phyloP scores from a whole-genome alignment of 2,888 invertebrate genomes.

The Chloroclysta siterata region DNA sequence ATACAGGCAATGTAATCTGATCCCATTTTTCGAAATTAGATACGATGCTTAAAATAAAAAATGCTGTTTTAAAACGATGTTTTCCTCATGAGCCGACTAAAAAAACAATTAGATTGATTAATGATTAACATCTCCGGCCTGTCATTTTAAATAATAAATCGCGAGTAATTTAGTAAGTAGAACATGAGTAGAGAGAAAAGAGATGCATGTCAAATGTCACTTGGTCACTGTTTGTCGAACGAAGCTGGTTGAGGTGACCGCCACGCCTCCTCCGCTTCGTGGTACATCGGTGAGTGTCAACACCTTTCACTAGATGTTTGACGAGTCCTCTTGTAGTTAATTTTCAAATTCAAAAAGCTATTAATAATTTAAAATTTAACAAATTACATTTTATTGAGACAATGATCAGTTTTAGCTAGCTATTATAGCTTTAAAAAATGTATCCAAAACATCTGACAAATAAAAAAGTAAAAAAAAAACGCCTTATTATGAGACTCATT shows the following conservation, averaged over 20 bases:
- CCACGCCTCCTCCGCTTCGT: neutral
- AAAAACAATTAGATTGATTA: constrained; percentile 18
- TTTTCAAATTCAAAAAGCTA: no score
- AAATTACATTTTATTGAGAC: no score
- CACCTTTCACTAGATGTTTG: constrained; percentile 5
- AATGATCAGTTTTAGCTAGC: no score
- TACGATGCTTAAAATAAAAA: constrained; percentile 2
- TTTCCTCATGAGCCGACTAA: constrained; percentile 13
- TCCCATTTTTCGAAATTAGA: neutral
- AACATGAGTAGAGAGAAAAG: constrained; percentile 28
- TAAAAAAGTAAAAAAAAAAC: neutral
- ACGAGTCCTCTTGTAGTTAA: neutral
- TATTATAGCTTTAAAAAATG: neutral
- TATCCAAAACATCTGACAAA: neutral
- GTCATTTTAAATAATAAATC: constrained; percentile 21
- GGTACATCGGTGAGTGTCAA: neutral
- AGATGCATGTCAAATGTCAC: constrained; percentile 44
- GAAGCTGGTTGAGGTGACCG: constrained; percentile 14
- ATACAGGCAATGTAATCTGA: constrained; percentile 2
- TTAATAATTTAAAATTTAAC: no score
- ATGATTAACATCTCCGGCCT: constrained; percentile 6
- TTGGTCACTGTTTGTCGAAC: constrained; percentile 36
- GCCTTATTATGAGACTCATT: neutral
- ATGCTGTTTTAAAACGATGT: neutral
- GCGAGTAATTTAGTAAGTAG: constrained; percentile 25